Conservation (phyloP, 2,113 vertebrate species). For the Bubalus kerabau region DNA sequence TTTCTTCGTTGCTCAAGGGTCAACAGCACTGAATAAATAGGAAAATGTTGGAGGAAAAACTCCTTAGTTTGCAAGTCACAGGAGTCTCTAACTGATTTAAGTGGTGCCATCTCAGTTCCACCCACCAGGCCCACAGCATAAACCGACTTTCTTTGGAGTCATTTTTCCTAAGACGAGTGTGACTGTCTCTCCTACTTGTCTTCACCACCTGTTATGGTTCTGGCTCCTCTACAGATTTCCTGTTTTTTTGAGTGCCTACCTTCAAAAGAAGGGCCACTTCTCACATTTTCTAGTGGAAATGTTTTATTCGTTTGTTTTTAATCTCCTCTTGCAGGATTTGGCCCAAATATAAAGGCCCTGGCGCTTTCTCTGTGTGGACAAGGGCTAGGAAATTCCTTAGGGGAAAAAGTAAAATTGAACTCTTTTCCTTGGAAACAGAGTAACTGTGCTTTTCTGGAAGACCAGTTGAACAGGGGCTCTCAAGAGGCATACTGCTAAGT, state of each 20-base stretch:
- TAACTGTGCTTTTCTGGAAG: neutral
- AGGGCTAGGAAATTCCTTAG: neutral
- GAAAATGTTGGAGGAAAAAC: neutral
- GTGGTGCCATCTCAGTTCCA: neutral
- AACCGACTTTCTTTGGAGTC: slow-evolving; percentile 1
- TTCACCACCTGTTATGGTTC: neutral
- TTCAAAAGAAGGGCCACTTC: neutral
- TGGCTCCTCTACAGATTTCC: neutral
- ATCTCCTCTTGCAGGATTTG: slow-evolving; percentile 18
- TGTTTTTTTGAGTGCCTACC: neutral
- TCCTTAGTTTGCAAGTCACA: neutral
- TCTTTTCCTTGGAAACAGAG: neutral
- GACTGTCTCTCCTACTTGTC: neutral
- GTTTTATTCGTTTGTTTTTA: neutral
- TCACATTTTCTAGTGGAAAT: neutral
- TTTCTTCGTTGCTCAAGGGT: neutral
- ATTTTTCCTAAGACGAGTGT: neutral
- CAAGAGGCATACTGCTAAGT: neutral
- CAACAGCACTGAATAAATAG: neutral
- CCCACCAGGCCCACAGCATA: neutral
- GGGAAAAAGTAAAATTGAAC: neutral
- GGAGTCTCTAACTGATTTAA: slow-evolving; percentile 34
- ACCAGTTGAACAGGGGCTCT: neutral
- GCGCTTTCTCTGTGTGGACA: neutral
- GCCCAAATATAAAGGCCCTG: neutral